Evolutionary conservation across 2,888 invertebrate species (phyloP).

Genomic region (Minunthozetes semirufus): DNA sequence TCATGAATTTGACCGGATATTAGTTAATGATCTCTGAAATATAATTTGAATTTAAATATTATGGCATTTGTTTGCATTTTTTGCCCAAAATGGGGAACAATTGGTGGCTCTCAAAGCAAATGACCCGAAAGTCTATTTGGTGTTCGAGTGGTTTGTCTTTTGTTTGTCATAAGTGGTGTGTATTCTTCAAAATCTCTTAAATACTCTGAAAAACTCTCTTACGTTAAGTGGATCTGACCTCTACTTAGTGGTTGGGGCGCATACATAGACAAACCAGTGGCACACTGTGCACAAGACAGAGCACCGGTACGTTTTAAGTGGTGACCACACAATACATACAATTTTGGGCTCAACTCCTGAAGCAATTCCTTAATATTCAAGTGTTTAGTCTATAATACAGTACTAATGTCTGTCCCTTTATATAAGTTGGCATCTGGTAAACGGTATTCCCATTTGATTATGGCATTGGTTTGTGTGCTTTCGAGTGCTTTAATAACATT

Average conservation of each 20-base stretch:
- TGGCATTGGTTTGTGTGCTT: neutral
- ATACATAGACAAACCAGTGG: too few species aligned
- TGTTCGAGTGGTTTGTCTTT: too few species aligned
- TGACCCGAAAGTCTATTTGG: too few species aligned
- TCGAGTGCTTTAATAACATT: slow-evolving; percentile 7
- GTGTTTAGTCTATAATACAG: neutral
- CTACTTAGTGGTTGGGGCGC: slow-evolving; percentile 5
- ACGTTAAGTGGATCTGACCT: slow-evolving; percentile 6
- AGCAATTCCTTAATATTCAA: neutral
- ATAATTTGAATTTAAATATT: too few species aligned
- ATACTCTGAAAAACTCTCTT: neutral
- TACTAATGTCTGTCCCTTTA: neutral
- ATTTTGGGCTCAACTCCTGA: too few species aligned
- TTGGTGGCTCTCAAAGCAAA: too few species aligned
- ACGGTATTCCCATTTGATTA: neutral
- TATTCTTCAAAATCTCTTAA: too few species aligned
- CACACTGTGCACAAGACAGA: neutral
- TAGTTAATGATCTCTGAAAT: too few species aligned
- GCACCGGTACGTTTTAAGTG: neutral
- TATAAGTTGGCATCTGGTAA: neutral
- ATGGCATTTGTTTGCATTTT: too few species aligned
- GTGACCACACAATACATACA: neutral
- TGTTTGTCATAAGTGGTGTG: too few species aligned
- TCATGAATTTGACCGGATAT: too few species aligned
- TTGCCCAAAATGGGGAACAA: too few species aligned